Evolutionary conservation across 2,888 invertebrate species (phyloP).

Genomic region (Adelognathus sp.): DNA sequence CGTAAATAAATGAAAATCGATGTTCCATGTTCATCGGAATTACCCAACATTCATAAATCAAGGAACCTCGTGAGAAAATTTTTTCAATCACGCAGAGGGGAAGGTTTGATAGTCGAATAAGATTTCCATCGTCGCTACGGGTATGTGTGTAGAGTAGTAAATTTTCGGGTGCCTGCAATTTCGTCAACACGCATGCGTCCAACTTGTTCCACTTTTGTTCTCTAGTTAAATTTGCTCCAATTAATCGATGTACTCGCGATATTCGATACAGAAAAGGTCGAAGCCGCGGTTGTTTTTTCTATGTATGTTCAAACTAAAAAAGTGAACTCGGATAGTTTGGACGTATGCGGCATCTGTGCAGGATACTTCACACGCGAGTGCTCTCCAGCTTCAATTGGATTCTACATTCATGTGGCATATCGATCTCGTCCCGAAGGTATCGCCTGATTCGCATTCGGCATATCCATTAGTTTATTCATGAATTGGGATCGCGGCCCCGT

Average conservation of each 20-base stretch:
- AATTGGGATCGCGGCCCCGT: conserved; percentile 65
- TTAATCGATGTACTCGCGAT: background rate
- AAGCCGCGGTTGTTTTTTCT: background rate
- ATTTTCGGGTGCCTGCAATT: no score
- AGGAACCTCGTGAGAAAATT: no score
- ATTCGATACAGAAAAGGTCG: background rate
- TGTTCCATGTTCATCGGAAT: no score
- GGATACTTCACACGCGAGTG: conserved; percentile 50
- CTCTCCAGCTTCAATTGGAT: conserved; percentile 57
- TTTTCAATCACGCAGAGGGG: no score
- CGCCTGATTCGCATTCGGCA: conserved; percentile 56
- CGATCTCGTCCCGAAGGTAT: conserved; percentile 54
- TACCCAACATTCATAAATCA: no score
- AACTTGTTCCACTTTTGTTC: no score
- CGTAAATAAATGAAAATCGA: no score
- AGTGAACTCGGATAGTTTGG: background rate
- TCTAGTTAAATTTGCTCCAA: no score
- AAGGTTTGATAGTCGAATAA: no score
- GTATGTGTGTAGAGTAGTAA: no score
- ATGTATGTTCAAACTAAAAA: background rate
- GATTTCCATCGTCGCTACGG: no score
- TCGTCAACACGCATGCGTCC: no score
- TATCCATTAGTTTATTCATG: conserved; percentile 67
- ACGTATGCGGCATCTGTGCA: background rate
- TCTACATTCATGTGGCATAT: conserved; percentile 56